These are phyloP conservation scores for Gonatopus flavifemur DNA, from an alignment of 1,140 invertebrate species.

Conservation along the genomic window DNA sequence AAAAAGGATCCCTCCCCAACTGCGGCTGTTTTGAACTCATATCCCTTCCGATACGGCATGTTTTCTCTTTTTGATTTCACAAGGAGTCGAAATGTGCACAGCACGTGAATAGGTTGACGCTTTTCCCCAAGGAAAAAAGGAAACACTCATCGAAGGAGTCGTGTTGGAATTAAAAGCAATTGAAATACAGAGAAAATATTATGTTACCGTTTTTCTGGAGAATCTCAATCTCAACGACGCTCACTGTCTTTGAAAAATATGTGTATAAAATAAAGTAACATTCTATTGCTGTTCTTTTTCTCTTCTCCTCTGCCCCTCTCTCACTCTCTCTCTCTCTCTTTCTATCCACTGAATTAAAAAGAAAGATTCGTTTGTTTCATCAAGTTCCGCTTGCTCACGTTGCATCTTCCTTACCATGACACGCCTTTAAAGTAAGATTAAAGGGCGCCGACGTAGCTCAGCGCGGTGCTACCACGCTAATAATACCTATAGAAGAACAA, in stretches of 20 bases:
- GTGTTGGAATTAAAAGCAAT: no score
- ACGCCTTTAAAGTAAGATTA: slow-evolving; percentile 30
- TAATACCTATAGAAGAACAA: slow-evolving; percentile 35
- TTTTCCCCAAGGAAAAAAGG: no score
- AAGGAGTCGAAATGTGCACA: slow-evolving; percentile 30
- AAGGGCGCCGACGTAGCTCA: slow-evolving; percentile 43
- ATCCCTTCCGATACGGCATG: no score
- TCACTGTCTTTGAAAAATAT: no score
- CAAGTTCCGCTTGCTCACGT: slow-evolving; percentile 35
- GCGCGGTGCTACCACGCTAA: slow-evolving; percentile 43
- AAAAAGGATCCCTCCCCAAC: no score
- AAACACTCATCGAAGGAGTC: no score
- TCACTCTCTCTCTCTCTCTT: not conserved
- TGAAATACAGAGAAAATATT: no score
- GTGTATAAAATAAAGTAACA: no score
- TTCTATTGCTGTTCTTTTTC: slow-evolving; percentile 1
- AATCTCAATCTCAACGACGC: no score
- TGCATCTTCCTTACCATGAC: slow-evolving; percentile 8
- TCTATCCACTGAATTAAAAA: slow-evolving; percentile 1
- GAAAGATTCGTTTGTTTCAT: slow-evolving; percentile 5
- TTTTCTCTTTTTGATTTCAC: no score
- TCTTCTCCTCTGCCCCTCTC: not conserved
- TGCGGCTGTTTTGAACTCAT: no score
- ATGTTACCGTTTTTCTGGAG: slow-evolving; percentile 21
- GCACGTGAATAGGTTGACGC: slow-evolving; percentile 22